phyloP scores from a whole-genome alignment of 2,888 invertebrate genomes.

The Calliscelio sp. region DNA sequence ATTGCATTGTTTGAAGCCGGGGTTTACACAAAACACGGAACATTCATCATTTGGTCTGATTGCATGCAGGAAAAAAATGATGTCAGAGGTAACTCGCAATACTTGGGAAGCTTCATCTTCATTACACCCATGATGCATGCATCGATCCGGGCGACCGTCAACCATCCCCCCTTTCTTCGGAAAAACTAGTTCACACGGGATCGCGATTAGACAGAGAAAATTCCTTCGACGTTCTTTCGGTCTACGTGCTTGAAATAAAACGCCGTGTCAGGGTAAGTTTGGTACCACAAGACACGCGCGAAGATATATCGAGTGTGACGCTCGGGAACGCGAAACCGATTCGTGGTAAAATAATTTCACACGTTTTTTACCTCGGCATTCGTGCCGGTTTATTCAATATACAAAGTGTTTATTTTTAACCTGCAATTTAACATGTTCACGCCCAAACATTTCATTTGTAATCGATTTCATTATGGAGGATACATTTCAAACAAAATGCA shows the following conservation, averaged over 20 bases:
- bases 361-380: constrained; percentile 42
- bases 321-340: constrained; percentile 71
- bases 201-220: constrained; percentile 75
- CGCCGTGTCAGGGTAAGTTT: constrained; percentile 72
- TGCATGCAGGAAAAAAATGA: constrained; percentile 61
- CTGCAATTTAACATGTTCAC: constrained; percentile 3
- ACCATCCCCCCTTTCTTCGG: constrained; percentile 59
- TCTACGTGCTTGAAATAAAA: constrained; percentile 75
- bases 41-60: constrained; percentile 56
- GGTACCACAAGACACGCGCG: constrained; percentile 71
- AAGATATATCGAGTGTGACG: constrained; percentile 72
- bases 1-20: constrained; percentile 20
- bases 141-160: constrained; percentile 70
- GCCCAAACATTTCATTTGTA: neutral
- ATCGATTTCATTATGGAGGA: neutral
- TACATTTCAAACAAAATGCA: neutral
- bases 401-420: constrained; percentile 12
- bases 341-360: constrained; percentile 65
- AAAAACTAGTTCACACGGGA: constrained; percentile 72
- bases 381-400: constrained; percentile 40
- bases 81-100: constrained; percentile 46
- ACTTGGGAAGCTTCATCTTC: constrained; percentile 63
- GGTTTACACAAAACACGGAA: constrained; percentile 36
- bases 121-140: constrained; percentile 70
- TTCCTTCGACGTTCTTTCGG: constrained; percentile 73